Conservation (phyloP, 1,140 invertebrate species). For the Vanessa tameamea region DNA sequence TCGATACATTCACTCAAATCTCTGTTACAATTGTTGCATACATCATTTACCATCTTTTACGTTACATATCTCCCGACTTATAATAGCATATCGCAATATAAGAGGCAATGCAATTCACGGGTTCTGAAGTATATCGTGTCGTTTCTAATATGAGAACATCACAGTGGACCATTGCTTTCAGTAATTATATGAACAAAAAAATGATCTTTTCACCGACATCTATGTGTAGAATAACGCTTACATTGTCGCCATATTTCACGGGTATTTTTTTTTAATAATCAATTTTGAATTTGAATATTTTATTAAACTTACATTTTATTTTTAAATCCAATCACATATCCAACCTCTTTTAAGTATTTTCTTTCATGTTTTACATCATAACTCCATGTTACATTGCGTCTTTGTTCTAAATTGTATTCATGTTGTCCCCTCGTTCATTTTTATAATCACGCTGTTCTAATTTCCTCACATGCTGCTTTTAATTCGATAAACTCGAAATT, state of each 20-base stretch:
- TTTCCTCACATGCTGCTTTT: slow-evolving; percentile 77
- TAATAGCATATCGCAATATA: slow-evolving; percentile 49
- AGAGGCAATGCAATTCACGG: slow-evolving; percentile 48
- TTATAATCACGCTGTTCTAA: slow-evolving; percentile 57
- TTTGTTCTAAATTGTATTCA: slow-evolving; percentile 16
- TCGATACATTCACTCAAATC: slow-evolving; percentile 65
- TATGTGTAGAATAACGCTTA: slow-evolving; percentile 69
- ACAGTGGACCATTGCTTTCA: slow-evolving; percentile 64
- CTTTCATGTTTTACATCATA: not conserved
- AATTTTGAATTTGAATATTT: not conserved
- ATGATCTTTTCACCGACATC: slow-evolving; percentile 73
- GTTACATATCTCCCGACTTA: slow-evolving; percentile 52
- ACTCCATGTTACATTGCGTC: not conserved
- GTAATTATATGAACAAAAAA: slow-evolving; percentile 72
- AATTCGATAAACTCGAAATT: slow-evolving; percentile 56
- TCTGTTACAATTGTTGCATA: slow-evolving; percentile 53
- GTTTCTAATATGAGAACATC: slow-evolving; percentile 45
- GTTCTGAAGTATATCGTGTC: slow-evolving; percentile 46
- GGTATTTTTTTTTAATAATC: slow-evolving; percentile 56
- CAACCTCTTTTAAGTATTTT: not conserved
- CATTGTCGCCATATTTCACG: slow-evolving; percentile 67
- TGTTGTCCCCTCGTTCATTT: slow-evolving; percentile 46
- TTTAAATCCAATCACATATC: not conserved
- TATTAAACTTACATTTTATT: too few species aligned
- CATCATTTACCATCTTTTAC: slow-evolving; percentile 55